Conservation (phyloP, 2,113 vertebrate species). For the Peromyscus maniculatus region DNA sequence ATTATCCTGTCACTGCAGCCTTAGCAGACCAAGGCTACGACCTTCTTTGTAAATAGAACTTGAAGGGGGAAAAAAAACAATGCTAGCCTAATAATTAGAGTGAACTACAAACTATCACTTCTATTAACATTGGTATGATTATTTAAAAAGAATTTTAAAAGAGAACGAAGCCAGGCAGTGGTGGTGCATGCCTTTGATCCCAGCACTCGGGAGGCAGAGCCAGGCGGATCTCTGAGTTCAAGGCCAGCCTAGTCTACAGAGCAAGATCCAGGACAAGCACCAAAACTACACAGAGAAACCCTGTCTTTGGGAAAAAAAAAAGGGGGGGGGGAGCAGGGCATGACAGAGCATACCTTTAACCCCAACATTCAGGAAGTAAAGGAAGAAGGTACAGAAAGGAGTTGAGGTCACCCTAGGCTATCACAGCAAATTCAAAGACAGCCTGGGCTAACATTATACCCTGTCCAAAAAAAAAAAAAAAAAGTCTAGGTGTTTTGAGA, state of each 20-base stretch:
- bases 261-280: too few relatives aligned
- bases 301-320: neutral
- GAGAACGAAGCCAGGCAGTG: too few relatives aligned
- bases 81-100: neutral
- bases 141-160: neutral
- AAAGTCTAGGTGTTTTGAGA: neutral
- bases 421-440: neutral
- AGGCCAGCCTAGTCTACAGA: too few relatives aligned
- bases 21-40: neutral
- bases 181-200: too few relatives aligned
- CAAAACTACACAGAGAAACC: too few relatives aligned
- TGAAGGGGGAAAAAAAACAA: accelerated
- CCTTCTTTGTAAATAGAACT: neutral
- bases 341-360: neutral
- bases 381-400: neutral
- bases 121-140: neutral
- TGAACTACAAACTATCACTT: neutral
- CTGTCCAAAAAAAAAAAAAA: neutral
- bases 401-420: neutral
- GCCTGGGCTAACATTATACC: neutral
- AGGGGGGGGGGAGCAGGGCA: too few relatives aligned
- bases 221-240: too few relatives aligned
- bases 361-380: neutral
- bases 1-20: neutral
- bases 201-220: too few relatives aligned